A percentile compares a stretch with the other conserved stretches of the same genome.
phyloP scores from a whole-genome alignment of 2,113 vertebrate species.

The Zosterops pallidus region DNA sequence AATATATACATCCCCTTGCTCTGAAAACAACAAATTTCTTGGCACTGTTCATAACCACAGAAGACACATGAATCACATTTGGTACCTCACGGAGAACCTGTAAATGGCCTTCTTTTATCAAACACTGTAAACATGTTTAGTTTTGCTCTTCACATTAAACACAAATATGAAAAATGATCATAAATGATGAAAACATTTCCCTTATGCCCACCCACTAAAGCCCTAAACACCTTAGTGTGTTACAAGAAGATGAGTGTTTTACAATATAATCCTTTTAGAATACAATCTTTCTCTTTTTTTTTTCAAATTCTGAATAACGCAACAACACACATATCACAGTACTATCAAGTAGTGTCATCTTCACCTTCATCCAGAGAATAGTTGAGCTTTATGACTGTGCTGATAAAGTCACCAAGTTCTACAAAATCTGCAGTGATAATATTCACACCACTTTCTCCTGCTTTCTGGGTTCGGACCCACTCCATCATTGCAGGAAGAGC shows the following conservation, averaged over 20 bases:
- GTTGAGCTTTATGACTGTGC: constrained; percentile 96
- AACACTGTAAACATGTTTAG: constrained; percentile 61
- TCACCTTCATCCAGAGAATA: constrained; percentile 90
- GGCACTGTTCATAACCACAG: constrained; percentile 34
- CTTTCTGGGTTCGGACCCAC: constrained; percentile 91
- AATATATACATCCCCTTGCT: not conserved
- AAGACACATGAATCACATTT: constrained; percentile 57
- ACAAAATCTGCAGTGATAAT: constrained; percentile 98
- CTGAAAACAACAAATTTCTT: constrained; percentile 27
- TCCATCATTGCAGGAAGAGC: constrained; percentile 97
- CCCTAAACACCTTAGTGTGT: constrained; percentile 78
- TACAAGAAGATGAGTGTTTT: constrained; percentile 77
- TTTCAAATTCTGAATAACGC: constrained; percentile 3
- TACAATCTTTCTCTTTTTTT: constrained; percentile 52
- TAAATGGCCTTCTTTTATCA: constrained; percentile 54
- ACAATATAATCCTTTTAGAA: constrained; percentile 74
- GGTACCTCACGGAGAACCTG: constrained; percentile 56
- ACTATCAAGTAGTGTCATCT: constrained; percentile 88
- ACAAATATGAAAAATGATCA: constrained; percentile 59
- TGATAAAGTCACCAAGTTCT: constrained; percentile 97
- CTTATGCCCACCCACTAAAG: constrained; percentile 69
- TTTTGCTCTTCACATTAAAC: constrained; percentile 63
- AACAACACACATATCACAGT: not conserved
- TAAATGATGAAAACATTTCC: constrained; percentile 58
- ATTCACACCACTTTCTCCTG: constrained; percentile 94